Evolutionary conservation across 2,888 invertebrate species (phyloP), one percentile per base, ranked within the genome.

Genomic region (Drosophila diplacantha): DNA sequence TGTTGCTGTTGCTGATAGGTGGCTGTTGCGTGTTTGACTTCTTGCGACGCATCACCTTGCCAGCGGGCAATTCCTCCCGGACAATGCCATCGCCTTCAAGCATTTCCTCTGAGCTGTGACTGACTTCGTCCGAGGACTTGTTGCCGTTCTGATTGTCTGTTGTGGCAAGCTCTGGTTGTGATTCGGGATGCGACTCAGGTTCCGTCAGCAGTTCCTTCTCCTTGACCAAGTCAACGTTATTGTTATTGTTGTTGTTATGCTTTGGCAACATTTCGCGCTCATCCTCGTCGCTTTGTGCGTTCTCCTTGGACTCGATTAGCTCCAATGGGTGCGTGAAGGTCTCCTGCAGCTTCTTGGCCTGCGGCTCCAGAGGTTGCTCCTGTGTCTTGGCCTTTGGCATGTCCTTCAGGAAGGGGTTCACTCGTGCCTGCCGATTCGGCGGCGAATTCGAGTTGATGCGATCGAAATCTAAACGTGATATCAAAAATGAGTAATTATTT

Each of bases 11-110:
- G 63, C 26, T 52, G 29, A 2, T 63, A 37, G 60, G 69, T 26
- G 68, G 29, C 50, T 63, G 54, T 39, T 84, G 80, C 7, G 80
- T 80, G 29, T 82, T 75, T 14, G 84, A 83, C 74, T 88, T 88
- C 72, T 87, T 88, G 58, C 88, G 80, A 5, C 86, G 83, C 46
- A 88, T 74, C 3, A 93, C 93, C 90, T 93, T 93, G 66, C 93
- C 94, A n/a, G 93, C 91, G 18, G 93, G 92, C 70, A 93, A 85
- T 77, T 92, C 92, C 3, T 92, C 92, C 81, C 91, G 92, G 8
- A 93, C 91, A 51, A 92, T 88, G 37, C 90, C 90, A 52, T 91
- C 91, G 74, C 80, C 83, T 34, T 83, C 84, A 3, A 79, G 54
- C 14, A 92, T 92, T 6, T 90, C 89, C 91, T 78, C 91, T 91